Evolutionary conservation across 2,888 invertebrate genomes (phyloP), one percentile per base, ranked within the genome.

Genomic region (Rhopalosiphum nymphaeae): DNA sequence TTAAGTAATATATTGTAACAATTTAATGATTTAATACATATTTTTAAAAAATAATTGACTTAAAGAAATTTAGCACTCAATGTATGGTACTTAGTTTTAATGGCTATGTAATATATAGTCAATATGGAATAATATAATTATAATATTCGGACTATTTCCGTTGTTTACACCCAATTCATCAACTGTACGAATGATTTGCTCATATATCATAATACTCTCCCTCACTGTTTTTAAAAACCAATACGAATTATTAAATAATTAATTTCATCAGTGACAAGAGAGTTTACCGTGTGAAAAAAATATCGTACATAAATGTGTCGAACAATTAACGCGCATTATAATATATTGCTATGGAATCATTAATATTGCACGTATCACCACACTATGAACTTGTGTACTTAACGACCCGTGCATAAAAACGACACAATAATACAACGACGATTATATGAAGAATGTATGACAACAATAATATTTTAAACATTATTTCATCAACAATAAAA

Each of bases 401-500:
- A 56, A 89, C 89, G 36, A 89, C 42, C 42, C 89, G 53, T 56
- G 56, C 36, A 89, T 56, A 89, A 56, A 89, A 42, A 89, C 26
- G 13, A 89, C 44, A 89, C 29, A 89, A 57, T 42, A 42, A 44
- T 29, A 29, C 4, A 11, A 57, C 25, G 26, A 56, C 56, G 56
- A 57, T 42, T 78, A 78, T 57, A 42, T 29, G 57, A 57, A 56
- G 89, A 89, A 26, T 56, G 36, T 56, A 89, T 89, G 21, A 36
- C 26, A 56, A 56, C 25, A 89, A 56, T 89, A 57, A 26, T 57
- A 57, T 57, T 89, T 56, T 44, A 56, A 89, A 89, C 42, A 89
- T 57, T 57, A 57, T 89, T 89, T 89, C 57, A 57, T 89, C 26
- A 16, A 57, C 56, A 89, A 89, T 56, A 42, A 89, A 89, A 67